These are phyloP conservation scores for Cassiopea xamachana DNA, from an alignment of 30 jellyfish, hydroid and myxozoan genomes.

Conservation along the genomic window DNA sequence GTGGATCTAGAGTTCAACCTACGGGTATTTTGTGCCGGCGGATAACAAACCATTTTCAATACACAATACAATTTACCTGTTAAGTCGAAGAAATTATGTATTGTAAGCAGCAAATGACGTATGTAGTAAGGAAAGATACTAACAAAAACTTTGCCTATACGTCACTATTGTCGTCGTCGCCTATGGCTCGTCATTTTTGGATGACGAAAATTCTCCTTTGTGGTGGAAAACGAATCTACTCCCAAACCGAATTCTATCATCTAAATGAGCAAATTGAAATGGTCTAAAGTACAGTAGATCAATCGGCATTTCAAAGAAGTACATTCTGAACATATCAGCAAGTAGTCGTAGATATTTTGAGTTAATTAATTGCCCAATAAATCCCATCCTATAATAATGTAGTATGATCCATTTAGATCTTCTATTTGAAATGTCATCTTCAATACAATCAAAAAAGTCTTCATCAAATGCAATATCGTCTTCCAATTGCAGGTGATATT, in stretches of 20 bases:
- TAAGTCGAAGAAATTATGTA: too few relatives aligned
- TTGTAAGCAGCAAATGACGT: too few relatives aligned
- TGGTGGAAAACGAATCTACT: constrained; percentile 61
- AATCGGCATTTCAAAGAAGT: constrained; percentile 68
- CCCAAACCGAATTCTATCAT: neutral
- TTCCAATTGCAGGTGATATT: constrained; percentile 78
- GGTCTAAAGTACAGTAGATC: constrained; percentile 50
- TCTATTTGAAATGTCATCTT: constrained; percentile 5
- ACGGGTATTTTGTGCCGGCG: too few relatives aligned
- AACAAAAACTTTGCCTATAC: too few relatives aligned
- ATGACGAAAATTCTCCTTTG: constrained; percentile 67
- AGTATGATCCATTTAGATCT: constrained; percentile 33
- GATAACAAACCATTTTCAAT: too few relatives aligned
- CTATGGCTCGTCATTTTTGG: constrained; percentile 10
- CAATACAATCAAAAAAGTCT: constrained; percentile 47
- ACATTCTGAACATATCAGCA: constrained; percentile 52
- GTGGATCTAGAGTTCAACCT: too few relatives aligned
- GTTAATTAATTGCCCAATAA: constrained; percentile 68
- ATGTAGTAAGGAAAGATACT: too few relatives aligned
- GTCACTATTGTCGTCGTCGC: neutral
- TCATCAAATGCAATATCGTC: constrained; percentile 67
- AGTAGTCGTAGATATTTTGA: constrained; percentile 24
- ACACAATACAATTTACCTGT: too few relatives aligned
- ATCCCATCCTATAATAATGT: constrained; percentile 70
- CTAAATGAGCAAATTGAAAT: neutral